Evolutionary conservation across 2,797 vertebrate species (phyloP).

Genomic region (Bryconaethiops microstoma): DNA sequence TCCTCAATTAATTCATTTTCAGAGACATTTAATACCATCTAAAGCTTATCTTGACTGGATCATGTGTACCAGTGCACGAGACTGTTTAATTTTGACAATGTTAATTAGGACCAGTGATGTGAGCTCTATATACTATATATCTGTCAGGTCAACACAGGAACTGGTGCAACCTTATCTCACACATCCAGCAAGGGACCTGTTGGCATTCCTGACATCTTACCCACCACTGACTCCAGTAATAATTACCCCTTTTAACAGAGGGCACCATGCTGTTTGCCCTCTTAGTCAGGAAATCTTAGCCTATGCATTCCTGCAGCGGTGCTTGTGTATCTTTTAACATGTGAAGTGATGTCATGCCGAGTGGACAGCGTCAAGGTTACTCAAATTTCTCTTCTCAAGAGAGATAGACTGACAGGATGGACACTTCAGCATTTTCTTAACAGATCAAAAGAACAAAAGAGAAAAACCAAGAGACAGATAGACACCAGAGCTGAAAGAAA

Average conservation of each 20-base stretch:
- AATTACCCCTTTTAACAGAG: slow-evolving; percentile 36
- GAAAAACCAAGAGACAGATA: no score
- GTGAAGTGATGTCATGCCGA: slow-evolving; percentile 3
- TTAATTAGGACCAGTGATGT: not conserved
- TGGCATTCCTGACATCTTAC: slow-evolving; percentile 34
- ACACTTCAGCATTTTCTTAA: no score
- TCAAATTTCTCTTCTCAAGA: not conserved
- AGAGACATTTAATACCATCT: not conserved
- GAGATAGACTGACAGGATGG: no score
- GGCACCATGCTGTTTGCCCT: slow-evolving; percentile 3
- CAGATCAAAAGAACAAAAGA: no score
- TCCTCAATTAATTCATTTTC: not conserved
- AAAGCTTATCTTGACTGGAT: not conserved
- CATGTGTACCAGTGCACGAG: no score
- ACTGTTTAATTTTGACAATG: not conserved
- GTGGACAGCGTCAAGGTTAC: not conserved
- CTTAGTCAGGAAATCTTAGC: not conserved
- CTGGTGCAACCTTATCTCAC: slow-evolving; percentile 14
- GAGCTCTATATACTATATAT: not conserved
- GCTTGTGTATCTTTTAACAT: not conserved
- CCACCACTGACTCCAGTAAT: slow-evolving; percentile 22
- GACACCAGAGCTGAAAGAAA: no score
- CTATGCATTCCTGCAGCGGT: not conserved
- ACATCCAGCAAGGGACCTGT: not conserved
- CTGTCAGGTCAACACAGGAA: not conserved